Base-by-base conservation (phyloP, 2,113 vertebrate species). In the Serinus canaria region DNA sequence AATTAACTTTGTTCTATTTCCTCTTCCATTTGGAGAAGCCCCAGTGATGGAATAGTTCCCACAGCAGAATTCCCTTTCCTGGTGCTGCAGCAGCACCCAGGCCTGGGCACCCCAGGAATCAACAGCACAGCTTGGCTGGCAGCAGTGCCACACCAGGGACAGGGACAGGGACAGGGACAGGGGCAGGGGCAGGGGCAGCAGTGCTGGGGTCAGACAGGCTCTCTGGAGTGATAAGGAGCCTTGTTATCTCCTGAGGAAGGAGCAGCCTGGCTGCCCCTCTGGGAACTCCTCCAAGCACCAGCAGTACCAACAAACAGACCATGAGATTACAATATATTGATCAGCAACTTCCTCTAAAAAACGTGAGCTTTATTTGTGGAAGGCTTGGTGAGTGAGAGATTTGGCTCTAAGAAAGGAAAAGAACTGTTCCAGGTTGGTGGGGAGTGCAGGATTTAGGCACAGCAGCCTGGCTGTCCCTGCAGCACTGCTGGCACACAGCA, bases 191-290 rank as follows among this genome's bases (percentile, higher is more conserved):
- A 28, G 69, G 44, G 20, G 0, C 31, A 27, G 50, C 16, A 24
- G 19, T n/a, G 35, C 46, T 35, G 20, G 6, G 49, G 63, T 27
- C 73, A 76, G 9, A 53, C 7, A 2, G 33, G 41, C 30, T 39
- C n/a, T 44, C 5, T 9, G 15, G 18, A 69, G 30, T 21, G 41
- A 31, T 15, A 12, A 25, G 1, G 46, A 83, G 33, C 37, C 7
- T 2, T 1, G 4, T 28, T 41, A 20, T 6, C 43, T 44, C 9
- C 44, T 43, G 73, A 46, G 79, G 22, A 19, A 17, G 10, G 47
- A 55, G 8, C 0, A 2, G 53, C 44, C 15, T 2, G 27, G 41
- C 23, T 0, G 0, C 25, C 25, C 0, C 1, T 20, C 59, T 4
- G 23, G 69, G 41, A 37, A 12, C 18, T 11, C 30, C 13, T n/a